Base-by-base conservation (phyloP, 2,797 vertebrate species). In the Hipposideros larvatus region DNA sequence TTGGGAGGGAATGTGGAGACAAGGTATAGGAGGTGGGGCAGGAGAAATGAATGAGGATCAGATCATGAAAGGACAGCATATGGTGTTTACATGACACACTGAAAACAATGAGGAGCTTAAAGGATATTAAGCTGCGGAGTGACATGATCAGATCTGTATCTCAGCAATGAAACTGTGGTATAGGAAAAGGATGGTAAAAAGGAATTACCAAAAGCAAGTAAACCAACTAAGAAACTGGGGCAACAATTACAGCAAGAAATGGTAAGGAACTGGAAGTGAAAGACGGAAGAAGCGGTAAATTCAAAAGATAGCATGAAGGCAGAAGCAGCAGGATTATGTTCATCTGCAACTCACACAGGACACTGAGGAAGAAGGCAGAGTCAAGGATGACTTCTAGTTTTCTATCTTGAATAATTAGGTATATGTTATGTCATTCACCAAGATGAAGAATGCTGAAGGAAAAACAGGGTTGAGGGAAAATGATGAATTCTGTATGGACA, bases 191-290 rank as follows among this genome's bases (percentile, higher is more conserved):
- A 63, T 28, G 4, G 26, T 77, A 41, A 90, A 89, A 91, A 75
- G 75, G 21, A n/a, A 86, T 80, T 59, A 86, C 34, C n/a, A 51
- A 90, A 79, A 93, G 71, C 70, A 80, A 37, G 83, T 31, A 78
- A 88, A 88, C 28, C 22, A 78, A 28, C 48, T 57, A 31, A 89
- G 65, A 65, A 37, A 71, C 2, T 41, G 34, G 22, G 21, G 10
- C 24, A 88, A 90, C 55, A 93, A 48, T 26, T 78, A 96, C 59
- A 79, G 78, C 41, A 73, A 87, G 78, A 96, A 87, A 94, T 34
- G 46, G 16, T 48, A 78, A 91, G 24, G 18, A 88, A 78, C 1
- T 66, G 14, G 48, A 79, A 59, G 18, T 34, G 48, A 92, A 92
- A 70, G 28, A 79, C 16, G 28, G 43, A 22, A 66, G n/a, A 74